Conservation (phyloP, 2,113 vertebrate genomes). For the Patagioenas fasciata region DNA sequence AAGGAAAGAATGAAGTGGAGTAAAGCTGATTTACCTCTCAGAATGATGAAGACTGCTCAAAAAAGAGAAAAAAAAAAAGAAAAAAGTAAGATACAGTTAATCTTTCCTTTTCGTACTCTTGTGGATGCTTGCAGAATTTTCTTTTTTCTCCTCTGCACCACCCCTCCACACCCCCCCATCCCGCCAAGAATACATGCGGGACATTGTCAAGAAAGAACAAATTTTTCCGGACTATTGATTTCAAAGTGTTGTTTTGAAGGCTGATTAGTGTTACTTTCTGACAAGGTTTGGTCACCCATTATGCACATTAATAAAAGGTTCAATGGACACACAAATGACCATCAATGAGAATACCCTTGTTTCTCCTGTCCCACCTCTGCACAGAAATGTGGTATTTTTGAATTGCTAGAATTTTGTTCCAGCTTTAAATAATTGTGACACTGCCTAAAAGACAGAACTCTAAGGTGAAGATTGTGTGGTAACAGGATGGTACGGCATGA, state of each 20-base stretch:
- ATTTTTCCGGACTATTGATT: background rate
- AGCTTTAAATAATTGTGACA: background rate
- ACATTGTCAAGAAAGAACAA: background rate
- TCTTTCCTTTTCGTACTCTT: background rate
- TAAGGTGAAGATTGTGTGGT: background rate
- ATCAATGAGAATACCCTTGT: background rate
- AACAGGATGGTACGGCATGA: rapidly evolving
- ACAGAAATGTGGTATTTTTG: background rate
- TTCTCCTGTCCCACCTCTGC: background rate
- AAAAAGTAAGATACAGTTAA: background rate
- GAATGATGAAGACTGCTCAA: background rate
- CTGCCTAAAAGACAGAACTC: background rate
- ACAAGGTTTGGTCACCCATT: background rate
- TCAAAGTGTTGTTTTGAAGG: background rate
- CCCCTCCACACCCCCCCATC: background rate
- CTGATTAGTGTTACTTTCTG: background rate
- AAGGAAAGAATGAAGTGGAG: background rate
- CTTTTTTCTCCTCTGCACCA: no score
- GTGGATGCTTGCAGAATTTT: background rate
- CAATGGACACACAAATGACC: background rate
- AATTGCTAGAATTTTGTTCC: background rate
- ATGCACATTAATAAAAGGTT: background rate
- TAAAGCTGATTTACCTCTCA: background rate
- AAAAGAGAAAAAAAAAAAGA: background rate
- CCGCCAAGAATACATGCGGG: background rate